These are phyloP conservation scores for Blennius ocellaris DNA, from an alignment of 2,113 vertebrate species.

Conservation along the genomic window DNA sequence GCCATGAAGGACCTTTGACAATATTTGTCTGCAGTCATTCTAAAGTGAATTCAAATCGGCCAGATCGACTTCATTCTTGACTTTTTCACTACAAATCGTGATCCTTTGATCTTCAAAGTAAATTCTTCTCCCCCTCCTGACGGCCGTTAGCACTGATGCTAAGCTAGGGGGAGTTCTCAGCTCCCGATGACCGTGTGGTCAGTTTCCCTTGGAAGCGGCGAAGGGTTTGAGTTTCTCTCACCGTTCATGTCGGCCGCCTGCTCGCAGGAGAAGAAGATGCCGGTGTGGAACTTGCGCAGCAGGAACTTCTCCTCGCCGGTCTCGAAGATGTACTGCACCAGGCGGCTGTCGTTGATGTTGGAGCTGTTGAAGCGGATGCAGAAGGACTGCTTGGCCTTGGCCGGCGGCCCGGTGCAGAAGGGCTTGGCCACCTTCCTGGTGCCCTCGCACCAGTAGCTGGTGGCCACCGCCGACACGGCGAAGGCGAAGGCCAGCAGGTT, in stretches of 20 bases:
- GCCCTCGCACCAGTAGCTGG: constrained; percentile 94
- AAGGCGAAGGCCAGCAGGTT: constrained; percentile 86
- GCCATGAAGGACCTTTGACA: too few relatives aligned
- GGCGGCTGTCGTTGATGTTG: constrained; percentile 80
- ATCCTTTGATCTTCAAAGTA: too few relatives aligned
- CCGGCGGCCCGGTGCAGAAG: constrained; percentile 83
- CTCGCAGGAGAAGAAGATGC: constrained; percentile 92
- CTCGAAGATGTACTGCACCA: constrained; percentile 91
- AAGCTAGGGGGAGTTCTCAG: too few relatives aligned
- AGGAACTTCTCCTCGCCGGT: constrained; percentile 90
- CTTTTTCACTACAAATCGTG: too few relatives aligned
- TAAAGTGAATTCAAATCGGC: too few relatives aligned
- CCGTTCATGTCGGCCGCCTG: constrained; percentile 84
- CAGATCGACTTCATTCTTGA: too few relatives aligned
- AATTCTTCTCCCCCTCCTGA: too few relatives aligned
- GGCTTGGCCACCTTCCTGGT: constrained; percentile 89
- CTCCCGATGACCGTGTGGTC: too few relatives aligned
- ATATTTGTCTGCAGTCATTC: too few relatives aligned
- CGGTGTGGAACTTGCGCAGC: constrained; percentile 86
- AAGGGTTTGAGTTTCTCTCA: constrained; percentile 66
- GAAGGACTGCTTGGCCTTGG: constrained; percentile 74
- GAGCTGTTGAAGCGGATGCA: constrained; percentile 88
- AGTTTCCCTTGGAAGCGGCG: too few relatives aligned
- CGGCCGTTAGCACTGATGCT: too few relatives aligned
- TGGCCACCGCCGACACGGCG: constrained; percentile 87